A percentile compares a stretch with the other conserved stretches of the same genome.
Conservation (phyloP, 1,140 invertebrate genomes). For the Grapholita molesta region DNA sequence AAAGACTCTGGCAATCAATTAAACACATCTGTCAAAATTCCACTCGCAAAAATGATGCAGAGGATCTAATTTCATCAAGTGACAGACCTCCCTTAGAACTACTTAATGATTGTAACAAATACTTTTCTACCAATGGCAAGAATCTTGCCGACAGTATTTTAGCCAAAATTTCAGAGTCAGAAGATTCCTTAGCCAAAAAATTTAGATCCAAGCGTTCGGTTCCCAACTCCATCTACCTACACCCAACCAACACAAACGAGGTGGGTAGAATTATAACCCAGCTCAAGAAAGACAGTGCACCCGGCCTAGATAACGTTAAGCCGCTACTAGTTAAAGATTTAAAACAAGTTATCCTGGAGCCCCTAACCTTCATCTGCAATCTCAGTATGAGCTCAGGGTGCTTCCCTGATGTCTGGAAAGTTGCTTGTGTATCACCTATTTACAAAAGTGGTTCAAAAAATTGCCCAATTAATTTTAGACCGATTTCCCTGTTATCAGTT, state of each 20-base stretch:
- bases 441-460: background rate
- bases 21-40: constrained; percentile 20
- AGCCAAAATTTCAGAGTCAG: background rate
- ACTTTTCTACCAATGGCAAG: constrained; percentile 5
- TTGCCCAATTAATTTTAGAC: background rate
- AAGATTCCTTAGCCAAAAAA: background rate
- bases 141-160: constrained; percentile 16
- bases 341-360: background rate
- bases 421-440: background rate
- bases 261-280: background rate
- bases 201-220: background rate
- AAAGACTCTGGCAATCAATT: constrained; percentile 20
- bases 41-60: background rate
- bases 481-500: background rate
- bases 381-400: background rate
- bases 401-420: background rate
- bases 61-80: background rate
- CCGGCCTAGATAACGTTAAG: background rate
- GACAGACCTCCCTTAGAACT: background rate
- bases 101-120: constrained; percentile 8
- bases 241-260: background rate
- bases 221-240: background rate
- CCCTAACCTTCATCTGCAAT: background rate
- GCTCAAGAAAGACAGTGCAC: background rate
- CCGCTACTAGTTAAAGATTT: background rate